Evolutionary conservation across 1,140 invertebrate genomes (phyloP).

Genomic region (Oscheius sp.): DNA sequence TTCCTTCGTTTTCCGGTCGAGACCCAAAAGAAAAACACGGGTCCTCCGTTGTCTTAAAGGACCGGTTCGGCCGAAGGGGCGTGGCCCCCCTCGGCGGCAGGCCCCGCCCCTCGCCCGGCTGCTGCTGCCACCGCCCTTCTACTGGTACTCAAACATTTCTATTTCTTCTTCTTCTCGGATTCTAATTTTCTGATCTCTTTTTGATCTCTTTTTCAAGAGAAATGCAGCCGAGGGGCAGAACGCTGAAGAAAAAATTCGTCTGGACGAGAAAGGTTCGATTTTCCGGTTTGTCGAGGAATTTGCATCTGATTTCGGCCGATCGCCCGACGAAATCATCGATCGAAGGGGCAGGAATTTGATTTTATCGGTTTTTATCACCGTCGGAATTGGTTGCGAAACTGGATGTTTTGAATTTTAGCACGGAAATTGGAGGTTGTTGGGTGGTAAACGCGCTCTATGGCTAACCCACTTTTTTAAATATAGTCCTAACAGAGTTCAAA

Average conservation of each 20-base stretch:
- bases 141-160: background rate
- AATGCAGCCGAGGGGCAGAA: background rate
- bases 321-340: background rate
- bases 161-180: background rate
- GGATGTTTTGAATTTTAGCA: too few relatives aligned
- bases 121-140: background rate
- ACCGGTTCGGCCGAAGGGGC: background rate
- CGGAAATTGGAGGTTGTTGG: background rate
- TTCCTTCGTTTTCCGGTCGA: background rate
- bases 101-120: background rate
- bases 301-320: background rate
- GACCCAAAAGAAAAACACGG: slow-evolving; percentile 2
- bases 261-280: slow-evolving; percentile 9
- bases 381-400: too few relatives aligned
- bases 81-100: background rate
- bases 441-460: too few relatives aligned
- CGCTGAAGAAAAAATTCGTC: slow-evolving; percentile 11
- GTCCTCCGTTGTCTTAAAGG: slow-evolving; percentile 7
- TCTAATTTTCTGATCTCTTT: too few relatives aligned
- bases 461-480: too few relatives aligned
- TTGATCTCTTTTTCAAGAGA: background rate
- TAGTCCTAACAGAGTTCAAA: too few relatives aligned
- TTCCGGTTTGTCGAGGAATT: background rate
- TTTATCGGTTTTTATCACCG: too few relatives aligned
- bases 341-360: too few relatives aligned